phyloP scores from a whole-genome alignment of 2,888 invertebrate genomes.

The Caenorhabditis zanzibari region DNA sequence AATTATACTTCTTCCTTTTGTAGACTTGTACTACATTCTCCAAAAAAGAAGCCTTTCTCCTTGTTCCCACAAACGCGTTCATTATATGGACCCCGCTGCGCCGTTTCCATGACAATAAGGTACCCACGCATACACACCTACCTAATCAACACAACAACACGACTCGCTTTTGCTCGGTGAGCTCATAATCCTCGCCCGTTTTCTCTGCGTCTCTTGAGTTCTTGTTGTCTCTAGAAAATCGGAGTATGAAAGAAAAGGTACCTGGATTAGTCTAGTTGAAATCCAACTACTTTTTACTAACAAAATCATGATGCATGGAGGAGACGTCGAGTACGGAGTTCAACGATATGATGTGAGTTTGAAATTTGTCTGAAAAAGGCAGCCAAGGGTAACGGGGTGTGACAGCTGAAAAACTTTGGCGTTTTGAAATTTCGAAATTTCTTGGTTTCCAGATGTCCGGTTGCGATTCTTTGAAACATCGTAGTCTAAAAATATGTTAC shows the following conservation, averaged over 20 bases:
- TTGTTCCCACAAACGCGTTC: too few relatives aligned
- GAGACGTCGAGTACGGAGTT: not conserved
- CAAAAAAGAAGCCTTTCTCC: too few relatives aligned
- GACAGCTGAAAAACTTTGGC: not conserved
- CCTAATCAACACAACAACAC: not conserved
- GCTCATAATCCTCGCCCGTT: not conserved
- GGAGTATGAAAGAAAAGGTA: not conserved
- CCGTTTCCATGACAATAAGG: constrained; percentile 28
- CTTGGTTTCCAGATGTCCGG: too few relatives aligned
- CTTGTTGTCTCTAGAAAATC: not conserved
- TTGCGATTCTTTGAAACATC: too few relatives aligned
- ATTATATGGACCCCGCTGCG: too few relatives aligned
- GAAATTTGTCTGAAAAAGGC: not conserved
- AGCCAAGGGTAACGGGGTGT: constrained; percentile 21
- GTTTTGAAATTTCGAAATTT: too few relatives aligned
- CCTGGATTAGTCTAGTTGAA: not conserved
- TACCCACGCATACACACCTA: not conserved
- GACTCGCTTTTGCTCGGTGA: not conserved
- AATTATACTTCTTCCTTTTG: too few relatives aligned
- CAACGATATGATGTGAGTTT: constrained; percentile 48
- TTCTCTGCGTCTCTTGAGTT: not conserved
- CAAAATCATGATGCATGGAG: not conserved
- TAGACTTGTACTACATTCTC: too few relatives aligned
- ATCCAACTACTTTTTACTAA: not conserved
- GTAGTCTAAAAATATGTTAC: too few relatives aligned